phyloP scores from a whole-genome alignment of 2,888 invertebrate species.

The Noctua janthe region DNA sequence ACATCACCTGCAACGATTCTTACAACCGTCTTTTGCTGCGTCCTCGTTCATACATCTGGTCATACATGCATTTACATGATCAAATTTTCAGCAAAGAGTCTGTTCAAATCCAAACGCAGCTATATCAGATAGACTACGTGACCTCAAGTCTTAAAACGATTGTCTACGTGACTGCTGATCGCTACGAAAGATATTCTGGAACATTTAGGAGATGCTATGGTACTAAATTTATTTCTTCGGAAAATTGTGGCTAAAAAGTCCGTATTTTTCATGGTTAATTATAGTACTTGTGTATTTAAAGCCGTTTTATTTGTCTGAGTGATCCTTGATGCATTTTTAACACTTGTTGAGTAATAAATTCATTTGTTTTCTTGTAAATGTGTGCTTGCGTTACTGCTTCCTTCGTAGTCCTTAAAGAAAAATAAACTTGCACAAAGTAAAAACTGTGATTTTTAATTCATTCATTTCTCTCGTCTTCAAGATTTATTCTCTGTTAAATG shows the following conservation, averaged over 20 bases:
- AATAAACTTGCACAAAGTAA: not conserved
- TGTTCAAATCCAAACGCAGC: not conserved
- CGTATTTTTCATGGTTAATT: not conserved
- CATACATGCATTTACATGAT: not conserved
- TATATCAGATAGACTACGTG: slow-evolving; percentile 36
- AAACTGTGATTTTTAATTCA: slow-evolving; percentile 2
- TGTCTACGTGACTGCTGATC: slow-evolving; percentile 44
- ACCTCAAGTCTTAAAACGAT: slow-evolving; percentile 16
- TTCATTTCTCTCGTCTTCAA: not conserved
- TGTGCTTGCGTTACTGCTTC: not conserved
- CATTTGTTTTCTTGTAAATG: not conserved
- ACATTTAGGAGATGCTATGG: not conserved
- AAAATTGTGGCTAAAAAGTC: not conserved
- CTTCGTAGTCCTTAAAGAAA: not conserved
- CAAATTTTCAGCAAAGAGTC: not conserved
- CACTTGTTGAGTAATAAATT: not conserved
- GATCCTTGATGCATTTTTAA: not conserved
- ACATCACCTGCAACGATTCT: not conserved
- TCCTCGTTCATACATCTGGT: not conserved
- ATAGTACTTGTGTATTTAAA: not conserved
- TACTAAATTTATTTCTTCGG: not conserved
- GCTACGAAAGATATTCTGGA: not conserved
- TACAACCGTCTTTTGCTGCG: not conserved
- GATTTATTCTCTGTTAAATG: not conserved
- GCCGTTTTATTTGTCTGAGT: not conserved